Evolutionary conservation across 2,113 vertebrate genomes (phyloP).

Genomic region (Numenius arquata): DNA sequence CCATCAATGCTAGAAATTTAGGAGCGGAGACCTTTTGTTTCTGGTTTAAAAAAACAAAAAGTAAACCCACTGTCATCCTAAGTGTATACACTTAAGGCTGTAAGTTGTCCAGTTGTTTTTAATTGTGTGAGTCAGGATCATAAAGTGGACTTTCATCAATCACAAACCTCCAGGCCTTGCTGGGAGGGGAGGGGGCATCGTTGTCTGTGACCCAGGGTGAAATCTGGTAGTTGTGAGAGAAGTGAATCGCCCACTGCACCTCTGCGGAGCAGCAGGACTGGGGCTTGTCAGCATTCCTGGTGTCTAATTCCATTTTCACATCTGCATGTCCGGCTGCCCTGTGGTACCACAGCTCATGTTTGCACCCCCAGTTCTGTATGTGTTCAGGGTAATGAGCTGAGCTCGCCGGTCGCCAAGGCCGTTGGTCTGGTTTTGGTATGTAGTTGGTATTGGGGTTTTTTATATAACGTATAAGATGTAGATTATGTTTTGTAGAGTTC

Average conservation of each 20-base stretch:
- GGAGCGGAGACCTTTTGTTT: not conserved
- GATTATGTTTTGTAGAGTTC: not conserved
- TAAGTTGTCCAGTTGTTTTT: not conserved
- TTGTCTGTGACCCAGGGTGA: not conserved
- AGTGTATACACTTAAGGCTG: not conserved
- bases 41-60: not conserved
- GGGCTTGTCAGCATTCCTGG: not conserved
- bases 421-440: not conserved
- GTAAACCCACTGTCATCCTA: not conserved
- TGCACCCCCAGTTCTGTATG: accelerated
- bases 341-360: not conserved
- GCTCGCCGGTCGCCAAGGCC: not conserved
- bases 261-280: not conserved
- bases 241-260: accelerated
- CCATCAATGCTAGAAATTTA: not conserved
- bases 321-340: not conserved
- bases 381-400: not conserved
- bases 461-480: not conserved
- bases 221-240: not conserved
- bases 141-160: not conserved
- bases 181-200: accelerated
- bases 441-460: not conserved
- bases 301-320: not conserved
- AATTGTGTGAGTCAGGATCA: not conserved
- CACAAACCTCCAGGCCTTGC: not conserved